A percentile compares a stretch with the other conserved stretches of the same genome.
Evolutionary conservation across 2,888 invertebrate genomes (phyloP).

Genomic region (Selenia dentaria): DNA sequence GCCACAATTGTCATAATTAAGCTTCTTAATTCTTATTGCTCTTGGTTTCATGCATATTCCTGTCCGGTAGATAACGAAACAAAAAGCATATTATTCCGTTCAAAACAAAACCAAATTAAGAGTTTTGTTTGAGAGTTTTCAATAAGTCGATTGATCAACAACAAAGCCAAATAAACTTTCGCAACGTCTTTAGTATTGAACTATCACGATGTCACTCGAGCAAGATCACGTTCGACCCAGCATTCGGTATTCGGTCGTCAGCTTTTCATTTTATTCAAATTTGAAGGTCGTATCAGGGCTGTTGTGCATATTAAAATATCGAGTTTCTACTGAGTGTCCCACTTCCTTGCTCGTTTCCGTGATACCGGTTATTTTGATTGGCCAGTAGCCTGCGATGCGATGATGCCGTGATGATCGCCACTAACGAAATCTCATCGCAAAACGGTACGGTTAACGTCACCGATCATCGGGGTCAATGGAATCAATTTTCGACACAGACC

Average conservation of each 20-base stretch:
- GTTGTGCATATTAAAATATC: conserved; percentile 51
- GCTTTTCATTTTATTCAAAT: conserved; percentile 57
- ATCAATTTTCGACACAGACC: conserved; percentile 53
- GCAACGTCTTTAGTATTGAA: not conserved
- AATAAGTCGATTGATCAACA: no score
- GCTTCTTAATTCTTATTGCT: no score
- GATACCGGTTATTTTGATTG: conserved; percentile 66
- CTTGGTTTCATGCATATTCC: no score
- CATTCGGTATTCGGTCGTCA: conserved; percentile 32
- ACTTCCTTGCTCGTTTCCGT: conserved; percentile 62
- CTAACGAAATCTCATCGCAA: conserved; percentile 54
- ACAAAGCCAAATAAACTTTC: not conserved
- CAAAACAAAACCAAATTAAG: no score
- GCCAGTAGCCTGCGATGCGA: conserved; percentile 29
- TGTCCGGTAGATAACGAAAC: no score
- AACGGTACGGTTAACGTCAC: conserved; percentile 44
- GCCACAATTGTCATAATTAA: no score
- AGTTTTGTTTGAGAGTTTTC: conserved; percentile 4
- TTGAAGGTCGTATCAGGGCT: conserved; percentile 64
- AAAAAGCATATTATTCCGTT: no score
- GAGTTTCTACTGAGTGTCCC: conserved; percentile 70
- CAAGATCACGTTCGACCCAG: conserved; percentile 1
- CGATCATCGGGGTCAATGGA: conserved; percentile 64
- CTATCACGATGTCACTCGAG: not conserved
- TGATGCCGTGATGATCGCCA: conserved; percentile 52